A percentile compares a stretch with the other conserved stretches of the same genome.
These are phyloP conservation scores for Clarias fuscus DNA, from an alignment of 2,797 vertebrate species.

Conservation along the genomic window DNA sequence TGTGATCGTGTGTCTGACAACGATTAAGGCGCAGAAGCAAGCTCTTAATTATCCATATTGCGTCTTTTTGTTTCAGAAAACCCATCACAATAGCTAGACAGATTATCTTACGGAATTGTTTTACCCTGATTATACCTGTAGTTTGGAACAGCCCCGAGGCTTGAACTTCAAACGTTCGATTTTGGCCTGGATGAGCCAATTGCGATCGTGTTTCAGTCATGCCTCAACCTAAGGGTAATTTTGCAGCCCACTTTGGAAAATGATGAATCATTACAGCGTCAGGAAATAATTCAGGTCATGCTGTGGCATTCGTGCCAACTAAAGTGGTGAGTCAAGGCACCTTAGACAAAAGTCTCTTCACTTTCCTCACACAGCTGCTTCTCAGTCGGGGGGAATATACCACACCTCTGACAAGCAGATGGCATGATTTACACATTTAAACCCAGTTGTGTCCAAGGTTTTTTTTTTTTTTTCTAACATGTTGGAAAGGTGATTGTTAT, in stretches of 20 bases:
- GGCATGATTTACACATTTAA: slow-evolving; percentile 1
- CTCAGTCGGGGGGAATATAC: too few species aligned
- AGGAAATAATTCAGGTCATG: slow-evolving; percentile 8
- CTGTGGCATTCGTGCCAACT: slow-evolving; percentile 2
- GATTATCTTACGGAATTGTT: neutral
- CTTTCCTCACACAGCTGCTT: slow-evolving; percentile 12
- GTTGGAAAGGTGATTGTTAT: neutral
- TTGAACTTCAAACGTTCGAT: neutral
- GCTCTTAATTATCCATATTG: neutral
- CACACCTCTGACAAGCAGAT: slow-evolving; percentile 14
- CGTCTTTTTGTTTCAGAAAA: neutral
- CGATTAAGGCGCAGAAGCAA: neutral
- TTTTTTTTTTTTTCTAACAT: too few species aligned
- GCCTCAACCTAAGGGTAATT: neutral
- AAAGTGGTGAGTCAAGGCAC: slow-evolving; percentile 40
- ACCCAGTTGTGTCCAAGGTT: neutral
- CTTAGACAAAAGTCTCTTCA: slow-evolving; percentile 30
- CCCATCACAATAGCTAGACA: neutral
- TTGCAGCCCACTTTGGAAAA: slow-evolving; percentile 6
- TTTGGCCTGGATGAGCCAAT: slow-evolving; percentile 8
- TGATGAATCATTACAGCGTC: slow-evolving; percentile 39
- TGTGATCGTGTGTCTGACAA: too few species aligned
- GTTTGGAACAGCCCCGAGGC: neutral
- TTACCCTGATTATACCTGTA: neutral
- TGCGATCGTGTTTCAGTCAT: neutral